Base-by-base conservation (phyloP, 2,113 vertebrate species). In the Xiphophorus couchianus region DNA sequence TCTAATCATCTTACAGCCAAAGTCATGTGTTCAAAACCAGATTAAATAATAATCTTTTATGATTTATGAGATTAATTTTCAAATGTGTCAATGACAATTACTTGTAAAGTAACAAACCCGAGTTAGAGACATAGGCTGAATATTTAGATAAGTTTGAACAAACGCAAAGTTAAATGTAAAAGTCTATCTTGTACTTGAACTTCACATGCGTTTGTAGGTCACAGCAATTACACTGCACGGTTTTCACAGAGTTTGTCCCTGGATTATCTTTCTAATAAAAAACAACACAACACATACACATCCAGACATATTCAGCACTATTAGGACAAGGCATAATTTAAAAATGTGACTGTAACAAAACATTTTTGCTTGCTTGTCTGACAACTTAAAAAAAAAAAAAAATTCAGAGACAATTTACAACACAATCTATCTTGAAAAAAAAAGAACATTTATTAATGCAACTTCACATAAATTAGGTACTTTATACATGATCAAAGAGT, bases 1-100 rank as follows among this genome's bases (percentile, higher is more conserved):
- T 91, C 89, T 90, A 90, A 92, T 82, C 74, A 85, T 75, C 78
- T 83, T 71, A 82, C 67, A 84, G 66, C 63, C 30, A 10, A 63
- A 84, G 69, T 84, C 69, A 69, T 86, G 63, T 71, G 48, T 71
- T 64, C 70, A 88, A 68, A 68, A 60, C 31, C 58, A 65, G 71
- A 39, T 64, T 68, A 64, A 91, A 80, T 83, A 80, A 74, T 80
- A 90, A 81, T 84, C 73, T 42, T 64, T 64, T 62, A 82, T 67
- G 78, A 69, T 72, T 58, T 54, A 30, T 82, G 33, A 76, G 62
- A 66, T 77, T 25, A 83, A 63, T 82, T 68, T n/a, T 28, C n/a
- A 82, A 70, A 86, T 79, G 66, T 69, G 76, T 60, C 9, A 42
- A 71, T 44, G 1, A 29, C 64, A 69, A 64, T 33, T 37, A 22